These are phyloP conservation scores for Dicyrtoma fusca DNA, from an alignment of 2,888 invertebrate genomes.

Conservation along the genomic window DNA sequence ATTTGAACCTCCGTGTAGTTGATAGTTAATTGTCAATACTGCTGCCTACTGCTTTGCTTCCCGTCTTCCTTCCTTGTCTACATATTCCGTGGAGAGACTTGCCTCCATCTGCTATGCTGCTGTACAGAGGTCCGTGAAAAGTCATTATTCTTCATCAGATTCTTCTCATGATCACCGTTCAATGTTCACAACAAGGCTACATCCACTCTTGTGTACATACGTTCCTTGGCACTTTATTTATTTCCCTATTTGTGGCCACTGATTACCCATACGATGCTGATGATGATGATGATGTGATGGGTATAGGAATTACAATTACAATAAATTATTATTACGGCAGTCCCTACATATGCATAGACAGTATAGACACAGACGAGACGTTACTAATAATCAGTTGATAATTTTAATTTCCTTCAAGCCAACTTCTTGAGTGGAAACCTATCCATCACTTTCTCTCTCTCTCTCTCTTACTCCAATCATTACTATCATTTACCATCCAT, in stretches of 20 bases:
- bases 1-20: constrained; percentile 16
- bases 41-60: too few relatives aligned
- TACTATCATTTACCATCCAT: too few relatives aligned
- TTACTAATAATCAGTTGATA: constrained; percentile 8
- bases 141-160: constrained; percentile 26
- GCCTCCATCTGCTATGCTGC: not conserved
- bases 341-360: too few relatives aligned
- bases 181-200: not conserved
- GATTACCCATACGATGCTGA: constrained; percentile 7
- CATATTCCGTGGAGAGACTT: not conserved
- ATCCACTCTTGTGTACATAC: not conserved
- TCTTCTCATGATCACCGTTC: not conserved
- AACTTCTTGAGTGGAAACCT: constrained; percentile 8
- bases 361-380: too few relatives aligned
- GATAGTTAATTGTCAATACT: constrained; percentile 20
- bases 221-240: too few relatives aligned
- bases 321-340: too few relatives aligned
- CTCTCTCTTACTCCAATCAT: not conserved
- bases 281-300: too few relatives aligned
- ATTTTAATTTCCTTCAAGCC: constrained; percentile 13
- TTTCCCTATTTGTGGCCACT: constrained; percentile 12
- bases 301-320: too few relatives aligned
- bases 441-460: constrained; percentile 11
- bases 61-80: not conserved
- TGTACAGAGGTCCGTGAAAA: not conserved